Evolutionary conservation across 1,140 invertebrate species (phyloP), one percentile per base, ranked within the genome.

Genomic region (Caenorhabditis briggsae): DNA sequence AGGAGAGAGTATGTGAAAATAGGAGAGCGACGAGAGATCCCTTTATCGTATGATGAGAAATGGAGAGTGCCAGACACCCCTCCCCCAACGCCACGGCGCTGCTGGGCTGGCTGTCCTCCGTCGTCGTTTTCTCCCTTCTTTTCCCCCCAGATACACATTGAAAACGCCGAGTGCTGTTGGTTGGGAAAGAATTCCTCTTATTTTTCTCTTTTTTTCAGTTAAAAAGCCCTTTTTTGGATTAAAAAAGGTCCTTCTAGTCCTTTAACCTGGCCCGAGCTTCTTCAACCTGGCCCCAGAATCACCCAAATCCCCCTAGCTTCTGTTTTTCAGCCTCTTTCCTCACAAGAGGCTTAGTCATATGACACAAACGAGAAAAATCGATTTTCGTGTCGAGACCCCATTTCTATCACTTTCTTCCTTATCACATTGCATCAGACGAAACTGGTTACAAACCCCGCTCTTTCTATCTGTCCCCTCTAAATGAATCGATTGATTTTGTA

Each of bases 61-160:
- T 23, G 59, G 23, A 61, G 20, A 61, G 59, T 11, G 59, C 18
- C 18, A 61, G 59, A 61, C 56, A n/a, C 33, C 59, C 33, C 59
- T 12, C 23, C n/a, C 64, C 43, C 41, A 43, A n/a, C 25, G 55
- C 25, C 46, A 18, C 6, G n/a, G 41, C 48, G 78, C 7, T n/a
- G 11, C 12, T 46, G 20, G 20, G 20, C 50, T 23, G 41, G 46
- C 74, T 82, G 46, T 18, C 74, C 18, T 48, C 12, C 74, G 18
- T 23, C 20, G 14, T 25, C 55, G 50, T 82, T 43, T 56, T 48
- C 20, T 53, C 18, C 74, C 46, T 53, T 53, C 65, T 18, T 55
- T 33, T 82, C 20, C 33, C 70, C 70, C 70, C 70, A 78, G 70
- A 78, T 78, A 78, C 70, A 78, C 70, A 78, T 53, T 43, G 33